These are phyloP conservation scores for Macrosteles quadrilineatus DNA, from an alignment of 1,140 invertebrate genomes.

Conservation along the genomic window DNA sequence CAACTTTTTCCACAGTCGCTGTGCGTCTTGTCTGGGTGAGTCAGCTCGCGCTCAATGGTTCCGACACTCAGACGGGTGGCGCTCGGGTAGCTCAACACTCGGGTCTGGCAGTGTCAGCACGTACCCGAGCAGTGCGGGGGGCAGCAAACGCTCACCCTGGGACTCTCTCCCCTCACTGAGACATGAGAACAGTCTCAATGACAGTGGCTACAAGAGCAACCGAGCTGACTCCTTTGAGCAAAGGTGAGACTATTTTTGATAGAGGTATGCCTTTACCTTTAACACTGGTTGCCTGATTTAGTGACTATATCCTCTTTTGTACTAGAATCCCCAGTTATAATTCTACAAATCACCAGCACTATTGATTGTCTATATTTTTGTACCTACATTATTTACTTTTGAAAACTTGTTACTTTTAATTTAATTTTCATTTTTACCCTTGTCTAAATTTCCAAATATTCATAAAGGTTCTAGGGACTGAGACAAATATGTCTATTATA, in stretches of 20 bases:
- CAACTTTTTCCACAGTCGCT: conserved; percentile 59
- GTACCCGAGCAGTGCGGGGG: conserved; percentile 38
- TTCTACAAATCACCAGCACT: too few species aligned
- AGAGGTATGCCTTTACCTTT: too few species aligned
- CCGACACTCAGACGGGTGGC: conserved; percentile 83
- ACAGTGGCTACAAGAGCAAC: conserved; percentile 83
- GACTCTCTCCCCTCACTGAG: conserved; percentile 79
- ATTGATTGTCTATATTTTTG: too few species aligned
- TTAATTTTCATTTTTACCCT: too few species aligned
- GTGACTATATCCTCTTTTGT: too few species aligned
- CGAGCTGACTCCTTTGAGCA: conserved; percentile 83
- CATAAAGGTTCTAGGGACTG: too few species aligned
- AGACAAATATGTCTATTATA: too few species aligned
- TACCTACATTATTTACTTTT: too few species aligned
- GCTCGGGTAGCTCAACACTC: conserved; percentile 71
- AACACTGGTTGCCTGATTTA: too few species aligned
- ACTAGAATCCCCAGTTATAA: too few species aligned
- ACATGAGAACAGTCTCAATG: conserved; percentile 78
- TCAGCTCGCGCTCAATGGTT: conserved; percentile 83
- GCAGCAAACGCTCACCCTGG: conserved; percentile 73
- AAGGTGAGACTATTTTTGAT: conserved; percentile 56
- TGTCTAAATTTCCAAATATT: too few species aligned
- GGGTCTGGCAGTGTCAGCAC: conserved; percentile 56
- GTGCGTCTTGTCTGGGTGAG: conserved; percentile 81
- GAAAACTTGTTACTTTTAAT: too few species aligned